Percentiles rank a stretch among this genome's conserved stretches.
Conservation (phyloP, 2,888 invertebrate genomes). For the Brachyopa scutellaris region DNA sequence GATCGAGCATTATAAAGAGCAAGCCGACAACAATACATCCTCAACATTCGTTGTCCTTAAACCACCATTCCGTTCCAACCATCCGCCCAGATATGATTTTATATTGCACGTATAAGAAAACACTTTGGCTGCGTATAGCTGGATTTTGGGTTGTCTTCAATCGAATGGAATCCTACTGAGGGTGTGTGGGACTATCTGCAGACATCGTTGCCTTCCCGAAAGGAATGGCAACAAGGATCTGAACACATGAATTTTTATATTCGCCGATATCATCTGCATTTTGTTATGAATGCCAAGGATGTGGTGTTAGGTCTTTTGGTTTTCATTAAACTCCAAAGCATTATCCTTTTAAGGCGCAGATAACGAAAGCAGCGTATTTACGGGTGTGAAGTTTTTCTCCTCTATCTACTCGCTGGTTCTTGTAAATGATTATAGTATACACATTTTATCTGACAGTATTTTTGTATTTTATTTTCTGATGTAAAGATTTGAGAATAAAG, state of each 20-base stretch:
- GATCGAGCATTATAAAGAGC: conserved; percentile 52
- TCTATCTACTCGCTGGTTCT: conserved; percentile 3
- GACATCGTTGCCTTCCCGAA: conserved; percentile 31
- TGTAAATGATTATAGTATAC: conserved; percentile 3
- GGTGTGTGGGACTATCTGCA: conserved; percentile 34
- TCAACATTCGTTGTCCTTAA: conserved; percentile 59
- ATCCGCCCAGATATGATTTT: conserved; percentile 66
- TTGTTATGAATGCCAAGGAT: conserved; percentile 56
- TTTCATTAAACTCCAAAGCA: conserved; percentile 13
- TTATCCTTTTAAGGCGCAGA: conserved; percentile 18
- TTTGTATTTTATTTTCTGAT: no score
- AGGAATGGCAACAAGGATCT: conserved; percentile 60
- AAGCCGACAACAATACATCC: conserved; percentile 52
- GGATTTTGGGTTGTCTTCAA: conserved; percentile 36
- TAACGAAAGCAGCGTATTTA: conserved; percentile 15
- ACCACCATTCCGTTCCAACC: conserved; percentile 31
- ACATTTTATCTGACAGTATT: conserved; percentile 30
- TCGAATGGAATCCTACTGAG: conserved; percentile 17
- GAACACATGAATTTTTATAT: conserved; percentile 70
- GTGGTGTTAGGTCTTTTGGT: conserved; percentile 6
- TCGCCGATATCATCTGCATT: conserved; percentile 64
- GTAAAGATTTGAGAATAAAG: no score
- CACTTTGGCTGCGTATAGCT: conserved; percentile 41
- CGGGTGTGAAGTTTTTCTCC: not conserved
- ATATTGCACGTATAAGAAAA: conserved; percentile 68